Base-by-base conservation (phyloP, 2,797 vertebrate species). In the Channallabes apus region DNA sequence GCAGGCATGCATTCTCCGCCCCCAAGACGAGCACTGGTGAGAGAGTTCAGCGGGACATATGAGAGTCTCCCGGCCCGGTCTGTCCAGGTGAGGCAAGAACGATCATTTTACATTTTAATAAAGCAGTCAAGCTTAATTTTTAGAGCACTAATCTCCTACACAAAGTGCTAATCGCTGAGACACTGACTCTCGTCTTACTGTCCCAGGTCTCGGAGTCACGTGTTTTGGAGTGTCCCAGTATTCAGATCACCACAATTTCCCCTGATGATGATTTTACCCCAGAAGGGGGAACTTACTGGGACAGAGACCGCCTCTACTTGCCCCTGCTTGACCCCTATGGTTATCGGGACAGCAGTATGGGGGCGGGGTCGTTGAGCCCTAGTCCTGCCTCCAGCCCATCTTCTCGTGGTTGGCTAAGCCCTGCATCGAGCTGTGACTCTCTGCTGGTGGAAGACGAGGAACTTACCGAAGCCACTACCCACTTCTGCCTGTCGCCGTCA, bases 1-100 rank as follows among this genome's bases (percentile, higher is more conserved):
- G 97, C 96, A 6, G 97, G 97, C 88, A 98, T 98, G 97, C 96
- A 98, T 91, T 98, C 97, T 1, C 97, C 97, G 0, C 97, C 97
- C 4, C 97, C 97, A 2, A 93, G 97, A 7, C 94, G 96, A 3
- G 95, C 95, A 0, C 77, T 93, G 51, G 88, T 93, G 89, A 91
- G 94, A 87, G 95, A 97, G 89, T 95, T 96, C 91, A 96, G 95
- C 1, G 96, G 97, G 87, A 97, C 97, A 46, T 97, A 96, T 9
- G 96, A 97, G 92, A 97, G 97, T 89, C 95, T 97, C 82, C 97
- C 97, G 0, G 97, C 97, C 0, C 95, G 96, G 58, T 97, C 96
- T 0, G 94, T 98, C 64, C 96, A 97, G 93, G 96, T 97, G 69
- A 93, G 78, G 80, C 18, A 65, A 8, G 24, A 27, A 17, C 41